Evolutionary conservation across 2,113 vertebrate genomes (phyloP), one percentile per base, ranked within the genome.

Genomic region (Nothoprocta perdicaria): DNA sequence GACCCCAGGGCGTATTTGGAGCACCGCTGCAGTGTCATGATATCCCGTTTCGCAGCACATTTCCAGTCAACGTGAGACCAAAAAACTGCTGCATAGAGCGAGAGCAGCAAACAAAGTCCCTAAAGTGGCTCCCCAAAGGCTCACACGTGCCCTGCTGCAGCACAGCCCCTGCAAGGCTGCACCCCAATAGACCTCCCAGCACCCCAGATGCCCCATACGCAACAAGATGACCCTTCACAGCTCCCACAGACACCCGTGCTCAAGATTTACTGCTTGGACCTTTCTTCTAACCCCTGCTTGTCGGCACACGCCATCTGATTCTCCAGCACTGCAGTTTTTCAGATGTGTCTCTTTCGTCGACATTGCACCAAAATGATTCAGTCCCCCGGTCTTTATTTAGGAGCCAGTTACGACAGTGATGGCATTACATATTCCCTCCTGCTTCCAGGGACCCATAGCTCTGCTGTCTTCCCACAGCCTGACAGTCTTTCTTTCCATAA

Each of bases 131-230:
- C 60, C 63, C 6, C 0, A 33, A 63, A 33, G 23, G 31, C 55
- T 74, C 38, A 46, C 26, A 13, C 2, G 0, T 12, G 12, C 50
- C 48, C 33, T 31, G 0, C 50, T 10, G 33, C 52, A 53, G 50
- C 52, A 50, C 71, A 62, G 22, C 40, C 72, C 33, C 61, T 43
- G 24, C 65, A 35, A 23, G 5, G 52, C 65, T 8, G 1, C 41
- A 5, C 41, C 40, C 63, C 10, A 13, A 1, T 1, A 5, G n/a
- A 6, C 53, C 48, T 31, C 23, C 41, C 85, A 63, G 52, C 72
- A 13, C 35, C 5, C 6, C 7, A 38, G 57, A 35, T 5, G 45
- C 71, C 12, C 18, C 0, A 0, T 1, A 19, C 50, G 1, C n/a
- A 6, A 16, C 2, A 16, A 22, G 61, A 43, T 0, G 3, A 31